A percentile compares a stretch with the other conserved stretches of the same genome.
Conservation (phyloP, 1,140 invertebrate species). For the Macrocentrus cingulum region DNA sequence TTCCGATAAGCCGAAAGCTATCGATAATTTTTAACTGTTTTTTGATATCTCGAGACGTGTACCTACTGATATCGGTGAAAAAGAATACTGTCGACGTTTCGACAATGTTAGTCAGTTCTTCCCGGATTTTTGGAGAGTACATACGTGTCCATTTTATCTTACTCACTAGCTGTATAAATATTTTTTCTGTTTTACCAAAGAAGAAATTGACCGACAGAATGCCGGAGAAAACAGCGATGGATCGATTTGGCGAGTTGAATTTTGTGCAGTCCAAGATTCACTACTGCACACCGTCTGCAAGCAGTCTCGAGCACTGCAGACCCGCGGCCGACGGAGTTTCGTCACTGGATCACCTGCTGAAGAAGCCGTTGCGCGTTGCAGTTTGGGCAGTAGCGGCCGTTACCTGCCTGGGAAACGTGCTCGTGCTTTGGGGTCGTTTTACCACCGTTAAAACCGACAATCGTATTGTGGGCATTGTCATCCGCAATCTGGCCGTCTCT, state of each 20-base stretch:
- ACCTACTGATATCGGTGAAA: too few relatives aligned
- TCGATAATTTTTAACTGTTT: too few relatives aligned
- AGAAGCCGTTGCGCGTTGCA: slow-evolving; percentile 65
- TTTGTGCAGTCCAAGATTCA: slow-evolving; percentile 69
- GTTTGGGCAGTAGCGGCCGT: slow-evolving; percentile 75
- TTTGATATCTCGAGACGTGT: too few relatives aligned
- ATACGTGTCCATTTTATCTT: slow-evolving; percentile 38
- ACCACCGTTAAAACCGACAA: slow-evolving; percentile 64
- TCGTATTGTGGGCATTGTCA: slow-evolving; percentile 64
- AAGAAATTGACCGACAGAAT: slow-evolving; percentile 62
- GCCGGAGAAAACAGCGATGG: slow-evolving; percentile 62
- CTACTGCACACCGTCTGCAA: slow-evolving; percentile 68
- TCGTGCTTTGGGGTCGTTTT: slow-evolving; percentile 72
- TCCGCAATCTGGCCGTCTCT: slow-evolving; percentile 76
- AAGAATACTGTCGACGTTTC: too few relatives aligned
- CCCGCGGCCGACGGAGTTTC: slow-evolving; percentile 71
- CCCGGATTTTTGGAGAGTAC: too few relatives aligned
- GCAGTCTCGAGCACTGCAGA: slow-evolving; percentile 64
- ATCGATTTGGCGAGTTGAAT: slow-evolving; percentile 57
- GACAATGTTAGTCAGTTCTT: too few relatives aligned
- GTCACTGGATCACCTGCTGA: slow-evolving; percentile 68
- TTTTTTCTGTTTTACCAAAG: too few relatives aligned
- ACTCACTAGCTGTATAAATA: slow-evolving; percentile 52
- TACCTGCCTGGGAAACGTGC: slow-evolving; percentile 67
- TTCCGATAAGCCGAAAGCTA: too few relatives aligned